phyloP scores from a whole-genome alignment of 1,140 invertebrate species.

The Pseudomyrmex dendroicus region DNA sequence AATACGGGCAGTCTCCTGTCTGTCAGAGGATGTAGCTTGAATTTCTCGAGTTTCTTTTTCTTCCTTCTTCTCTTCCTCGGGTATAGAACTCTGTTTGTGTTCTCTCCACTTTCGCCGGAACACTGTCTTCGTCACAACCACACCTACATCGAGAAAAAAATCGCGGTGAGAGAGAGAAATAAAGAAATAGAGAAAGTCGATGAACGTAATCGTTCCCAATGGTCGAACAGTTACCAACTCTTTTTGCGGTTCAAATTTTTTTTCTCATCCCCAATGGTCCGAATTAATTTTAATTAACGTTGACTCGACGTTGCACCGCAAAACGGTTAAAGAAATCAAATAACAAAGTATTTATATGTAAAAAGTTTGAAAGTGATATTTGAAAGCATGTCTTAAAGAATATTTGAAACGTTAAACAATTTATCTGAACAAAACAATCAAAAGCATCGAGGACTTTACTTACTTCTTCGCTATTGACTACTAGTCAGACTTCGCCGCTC shows the following conservation, averaged over 20 bases:
- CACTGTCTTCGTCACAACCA: slow-evolving; percentile 73
- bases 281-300: too few species aligned
- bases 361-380: too few species aligned
- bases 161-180: background rate
- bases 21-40: slow-evolving; percentile 36
- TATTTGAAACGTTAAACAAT: too few species aligned
- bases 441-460: background rate
- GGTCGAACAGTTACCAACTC: too few species aligned
- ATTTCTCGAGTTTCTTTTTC: slow-evolving; percentile 24
- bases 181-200: background rate
- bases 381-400: too few species aligned
- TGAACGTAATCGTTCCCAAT: too few species aligned
- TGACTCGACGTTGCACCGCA: too few species aligned
- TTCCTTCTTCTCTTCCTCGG: slow-evolving; percentile 2
- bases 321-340: too few species aligned
- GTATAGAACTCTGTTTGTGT: background rate
- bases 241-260: too few species aligned
- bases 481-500: slow-evolving; percentile 83
- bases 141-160: slow-evolving; percentile 52
- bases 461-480: slow-evolving; percentile 81
- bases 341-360: too few species aligned
- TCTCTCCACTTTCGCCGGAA: background rate
- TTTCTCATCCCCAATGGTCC: too few species aligned
- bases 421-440: too few species aligned
- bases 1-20: slow-evolving; percentile 47